Evolutionary conservation across 1,140 invertebrate genomes (phyloP), one percentile per base, ranked within the genome.

Genomic region (Anadara kagoshimensis): DNA sequence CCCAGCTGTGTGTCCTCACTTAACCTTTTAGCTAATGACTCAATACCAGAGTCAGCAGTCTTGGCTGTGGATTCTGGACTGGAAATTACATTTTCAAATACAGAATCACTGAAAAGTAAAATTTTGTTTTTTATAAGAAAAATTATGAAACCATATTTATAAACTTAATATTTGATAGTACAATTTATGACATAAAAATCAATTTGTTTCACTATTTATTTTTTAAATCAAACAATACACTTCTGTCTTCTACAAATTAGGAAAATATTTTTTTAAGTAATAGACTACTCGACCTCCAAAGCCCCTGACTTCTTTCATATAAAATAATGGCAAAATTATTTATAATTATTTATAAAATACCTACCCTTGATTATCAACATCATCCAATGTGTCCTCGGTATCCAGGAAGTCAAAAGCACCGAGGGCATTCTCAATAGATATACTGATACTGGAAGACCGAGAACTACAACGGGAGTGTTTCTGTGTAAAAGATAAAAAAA

Each of bases 341-440:
- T 3, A 36, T 3, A 36, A 36, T 36, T 36, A 36, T 36, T 36
- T 7, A 36, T 36, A 24, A 22, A 45, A 62, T 12, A 63, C 61
- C 18, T 47, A 63, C 63, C 47, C 26, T 22, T 36, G 63, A 11
- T 53, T 56, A 24, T 70, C 67, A 51, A 73, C 57, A 53, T 73
- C 69, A 64, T 87, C 88, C 14, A 76, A 74, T 57, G 86, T 85
- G 58, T 88, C 89, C 65, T 90, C 90, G 20, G 88, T 88, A 75
- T 92, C 90, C 14, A 92, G 86, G 82, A 92, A 92, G 79, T 92
- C 91, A 81, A 92, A 92, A 64, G 90, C 90, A 72, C 88, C 91
- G 14, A 92, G 81, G n/a, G 91, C 91, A 76, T 85, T 89, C 80
- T 91, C 90, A 76, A 92, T 90, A 41, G 90, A 91, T n/a, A 91